A percentile compares a stretch with the other conserved stretches of the same genome.
These are phyloP conservation scores for Chauna torquata DNA, from an alignment of 2,113 vertebrate genomes.

Conservation along the genomic window DNA sequence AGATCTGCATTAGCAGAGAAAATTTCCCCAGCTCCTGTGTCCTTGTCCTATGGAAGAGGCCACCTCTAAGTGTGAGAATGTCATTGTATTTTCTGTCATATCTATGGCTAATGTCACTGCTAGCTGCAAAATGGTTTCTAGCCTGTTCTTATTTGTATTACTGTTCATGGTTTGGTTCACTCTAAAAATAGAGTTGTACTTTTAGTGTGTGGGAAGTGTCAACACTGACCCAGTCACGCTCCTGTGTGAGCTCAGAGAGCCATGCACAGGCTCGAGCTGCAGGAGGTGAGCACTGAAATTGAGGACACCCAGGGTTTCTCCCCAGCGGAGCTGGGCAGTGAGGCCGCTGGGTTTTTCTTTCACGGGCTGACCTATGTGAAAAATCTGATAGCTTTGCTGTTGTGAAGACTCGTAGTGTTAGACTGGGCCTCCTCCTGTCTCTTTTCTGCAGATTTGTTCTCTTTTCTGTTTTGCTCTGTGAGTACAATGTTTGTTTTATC, in stretches of 20 bases:
- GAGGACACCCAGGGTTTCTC: background rate
- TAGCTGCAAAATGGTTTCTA: background rate
- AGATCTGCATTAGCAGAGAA: background rate
- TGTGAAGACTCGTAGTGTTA: background rate
- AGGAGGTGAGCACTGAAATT: background rate
- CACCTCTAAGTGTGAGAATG: background rate
- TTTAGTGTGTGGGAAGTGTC: background rate
- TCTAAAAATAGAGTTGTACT: background rate
- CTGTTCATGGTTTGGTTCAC: background rate
- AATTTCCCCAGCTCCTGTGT: background rate
- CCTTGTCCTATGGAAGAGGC: background rate
- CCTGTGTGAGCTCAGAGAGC: background rate
- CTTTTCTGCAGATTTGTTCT: background rate
- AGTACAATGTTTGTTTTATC: background rate
- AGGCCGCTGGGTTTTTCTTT: background rate
- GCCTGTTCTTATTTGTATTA: background rate
- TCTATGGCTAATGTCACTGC: background rate
- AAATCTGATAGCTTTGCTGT: background rate
- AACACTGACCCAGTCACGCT: fast-evolving
- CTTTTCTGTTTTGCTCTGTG: background rate
- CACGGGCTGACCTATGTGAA: background rate
- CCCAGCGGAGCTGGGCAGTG: background rate
- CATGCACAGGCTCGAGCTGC: background rate
- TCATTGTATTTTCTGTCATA: background rate
- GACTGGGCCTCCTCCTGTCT: background rate